Percentiles rank a stretch among this genome's conserved stretches.
phyloP scores from a whole-genome alignment of 2,888 invertebrate genomes.

The Nemotelus nigrinus region DNA sequence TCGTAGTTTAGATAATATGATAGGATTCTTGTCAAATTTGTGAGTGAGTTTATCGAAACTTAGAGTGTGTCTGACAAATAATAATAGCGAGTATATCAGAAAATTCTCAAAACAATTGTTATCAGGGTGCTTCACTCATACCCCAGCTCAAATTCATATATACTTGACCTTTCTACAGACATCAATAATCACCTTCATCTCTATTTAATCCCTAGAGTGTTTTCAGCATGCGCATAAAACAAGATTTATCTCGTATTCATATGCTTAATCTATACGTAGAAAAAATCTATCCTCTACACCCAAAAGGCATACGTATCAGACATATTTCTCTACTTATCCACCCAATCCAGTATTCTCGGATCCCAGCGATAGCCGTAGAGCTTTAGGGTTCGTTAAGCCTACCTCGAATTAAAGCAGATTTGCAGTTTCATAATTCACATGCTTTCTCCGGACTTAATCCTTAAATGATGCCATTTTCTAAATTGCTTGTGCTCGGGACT shows the following conservation, averaged over 20 bases:
- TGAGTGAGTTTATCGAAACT: no score
- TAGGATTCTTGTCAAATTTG: no score
- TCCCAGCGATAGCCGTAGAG: neutral
- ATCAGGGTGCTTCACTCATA: no score
- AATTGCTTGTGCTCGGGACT: constrained; percentile 47
- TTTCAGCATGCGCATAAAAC: neutral
- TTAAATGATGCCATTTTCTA: constrained; percentile 51
- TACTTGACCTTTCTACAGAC: no score
- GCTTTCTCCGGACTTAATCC: constrained; percentile 50
- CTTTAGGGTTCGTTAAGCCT: constrained; percentile 48
- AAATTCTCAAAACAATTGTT: no score
- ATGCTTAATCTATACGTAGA: neutral
- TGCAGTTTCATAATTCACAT: constrained; percentile 51
- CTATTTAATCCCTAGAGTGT: neutral
- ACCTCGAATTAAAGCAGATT: constrained; percentile 50
- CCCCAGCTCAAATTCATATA: no score
- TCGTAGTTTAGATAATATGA: no score
- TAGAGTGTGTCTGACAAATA: no score
- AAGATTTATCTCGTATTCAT: constrained; percentile 11
- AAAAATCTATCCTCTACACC: neutral
- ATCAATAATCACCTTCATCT: neutral
- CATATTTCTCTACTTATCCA: constrained; percentile 21
- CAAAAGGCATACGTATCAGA: neutral
- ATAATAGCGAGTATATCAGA: no score
- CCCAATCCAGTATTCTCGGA: constrained; percentile 22